Evolutionary conservation across 2,113 vertebrate species (phyloP).

Genomic region (Gnathonemus echidnorhynchus): DNA sequence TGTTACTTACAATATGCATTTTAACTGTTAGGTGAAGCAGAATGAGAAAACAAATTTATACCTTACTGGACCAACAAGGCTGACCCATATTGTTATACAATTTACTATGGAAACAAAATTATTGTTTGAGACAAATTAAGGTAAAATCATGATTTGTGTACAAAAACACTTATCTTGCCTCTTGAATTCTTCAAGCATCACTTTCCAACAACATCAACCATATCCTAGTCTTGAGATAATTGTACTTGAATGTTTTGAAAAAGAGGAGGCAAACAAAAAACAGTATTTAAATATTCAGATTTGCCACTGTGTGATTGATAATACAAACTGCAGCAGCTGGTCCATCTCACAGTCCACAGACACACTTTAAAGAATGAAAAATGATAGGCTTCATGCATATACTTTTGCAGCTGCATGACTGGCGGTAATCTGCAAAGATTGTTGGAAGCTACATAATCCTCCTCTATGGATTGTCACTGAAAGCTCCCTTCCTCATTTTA

Average conservation of each 20-base stretch:
- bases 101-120: neutral
- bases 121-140: neutral
- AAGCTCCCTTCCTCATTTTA: neutral
- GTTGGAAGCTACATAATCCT: neutral
- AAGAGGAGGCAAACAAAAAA: neutral
- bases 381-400: neutral
- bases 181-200: neutral
- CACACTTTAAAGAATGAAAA: neutral
- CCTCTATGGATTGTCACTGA: neutral
- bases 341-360: neutral
- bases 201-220: neutral
- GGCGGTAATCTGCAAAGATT: neutral
- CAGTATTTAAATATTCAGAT: conserved; percentile 3
- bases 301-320: neutral
- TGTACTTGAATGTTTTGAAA: neutral
- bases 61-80: neutral
- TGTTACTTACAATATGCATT: conserved; percentile 30
- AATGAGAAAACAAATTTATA: neutral
- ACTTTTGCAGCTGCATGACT: neutral
- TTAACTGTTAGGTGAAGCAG: neutral
- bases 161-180: neutral
- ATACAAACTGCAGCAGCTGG: neutral
- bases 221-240: neutral
- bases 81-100: neutral
- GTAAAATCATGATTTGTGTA: neutral